Evolutionary conservation across 2,888 invertebrate genomes (phyloP).

Genomic region (Capitulum mitella): DNA sequence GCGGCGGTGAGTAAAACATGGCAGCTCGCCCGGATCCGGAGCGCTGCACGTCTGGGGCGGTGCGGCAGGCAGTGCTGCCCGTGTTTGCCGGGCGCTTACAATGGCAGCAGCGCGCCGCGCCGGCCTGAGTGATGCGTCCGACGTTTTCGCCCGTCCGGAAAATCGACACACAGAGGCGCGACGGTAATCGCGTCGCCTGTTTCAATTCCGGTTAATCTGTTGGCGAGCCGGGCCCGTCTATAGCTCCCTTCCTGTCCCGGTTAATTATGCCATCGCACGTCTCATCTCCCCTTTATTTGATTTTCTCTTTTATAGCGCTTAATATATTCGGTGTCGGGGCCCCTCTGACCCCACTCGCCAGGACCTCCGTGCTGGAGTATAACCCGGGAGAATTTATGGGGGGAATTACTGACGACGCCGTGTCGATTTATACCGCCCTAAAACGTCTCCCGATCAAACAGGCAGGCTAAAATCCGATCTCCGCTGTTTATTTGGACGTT

Average conservation of each 20-base stretch:
- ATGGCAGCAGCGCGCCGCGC: background rate
- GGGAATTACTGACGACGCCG: slow-evolving; percentile 5
- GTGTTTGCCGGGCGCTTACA: too few relatives aligned
- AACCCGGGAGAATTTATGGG: slow-evolving; percentile 3
- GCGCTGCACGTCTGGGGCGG: too few relatives aligned
- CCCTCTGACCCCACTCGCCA: slow-evolving; percentile 1
- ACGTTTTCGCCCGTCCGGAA: background rate
- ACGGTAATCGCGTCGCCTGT: slow-evolving; percentile 14
- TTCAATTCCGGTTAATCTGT: slow-evolving; percentile 13
- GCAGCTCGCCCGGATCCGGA: too few relatives aligned
- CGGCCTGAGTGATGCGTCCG: background rate
- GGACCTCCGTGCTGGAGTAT: slow-evolving; percentile 20
- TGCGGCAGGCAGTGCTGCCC: too few relatives aligned
- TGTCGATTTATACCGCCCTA: slow-evolving; percentile 17
- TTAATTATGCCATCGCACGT: slow-evolving; percentile 25
- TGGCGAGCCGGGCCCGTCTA: background rate
- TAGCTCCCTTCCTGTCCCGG: slow-evolving; percentile 13
- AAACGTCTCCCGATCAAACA: slow-evolving; percentile 16
- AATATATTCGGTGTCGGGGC: background rate
- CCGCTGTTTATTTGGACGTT: slow-evolving; percentile 14
- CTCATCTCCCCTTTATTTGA: slow-evolving; percentile 25
- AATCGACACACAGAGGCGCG: background rate
- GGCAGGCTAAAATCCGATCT: background rate
- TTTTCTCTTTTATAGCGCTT: slow-evolving; percentile 18
- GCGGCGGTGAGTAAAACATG: background rate